phyloP scores from a whole-genome alignment of 2,888 invertebrate genomes.

The Himalopsyche kuldschensis region DNA sequence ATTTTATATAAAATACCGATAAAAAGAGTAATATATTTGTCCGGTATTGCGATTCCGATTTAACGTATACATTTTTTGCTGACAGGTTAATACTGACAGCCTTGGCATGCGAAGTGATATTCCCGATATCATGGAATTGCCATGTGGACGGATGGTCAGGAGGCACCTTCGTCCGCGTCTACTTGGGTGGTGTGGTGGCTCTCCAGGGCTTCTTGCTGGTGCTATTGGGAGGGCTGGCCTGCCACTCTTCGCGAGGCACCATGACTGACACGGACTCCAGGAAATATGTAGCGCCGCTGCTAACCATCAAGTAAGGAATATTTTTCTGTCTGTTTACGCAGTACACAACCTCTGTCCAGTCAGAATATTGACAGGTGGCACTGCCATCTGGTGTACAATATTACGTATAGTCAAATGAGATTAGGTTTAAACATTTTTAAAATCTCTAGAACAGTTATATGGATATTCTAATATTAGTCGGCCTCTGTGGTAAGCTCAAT shows the following conservation, averaged over 20 bases:
- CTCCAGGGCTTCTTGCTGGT: slow-evolving; percentile 67
- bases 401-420: no score
- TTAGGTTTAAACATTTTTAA: no score
- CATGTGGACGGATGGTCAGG: slow-evolving; percentile 68
- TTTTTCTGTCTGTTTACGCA: no score
- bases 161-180: slow-evolving; percentile 72
- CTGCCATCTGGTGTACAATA: background rate
- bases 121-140: slow-evolving; percentile 71
- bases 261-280: slow-evolving; percentile 75
- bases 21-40: no score
- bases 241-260: slow-evolving; percentile 75
- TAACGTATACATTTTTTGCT: slow-evolving; percentile 32
- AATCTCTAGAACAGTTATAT: no score
- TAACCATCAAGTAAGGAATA: slow-evolving; percentile 67
- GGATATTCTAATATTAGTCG: no score
- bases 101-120: slow-evolving; percentile 65
- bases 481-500: no score
- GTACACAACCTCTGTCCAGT: slow-evolving; percentile 35
- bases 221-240: slow-evolving; percentile 66
- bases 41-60: no score
- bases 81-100: slow-evolving; percentile 69
- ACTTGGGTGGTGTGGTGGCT: slow-evolving; percentile 70
- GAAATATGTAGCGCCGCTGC: slow-evolving; percentile 69
- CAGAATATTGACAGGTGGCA: no score
- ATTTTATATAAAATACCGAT: no score